Conservation (phyloP, 1,140 invertebrate species). For the Macrocentrus cingulum region DNA sequence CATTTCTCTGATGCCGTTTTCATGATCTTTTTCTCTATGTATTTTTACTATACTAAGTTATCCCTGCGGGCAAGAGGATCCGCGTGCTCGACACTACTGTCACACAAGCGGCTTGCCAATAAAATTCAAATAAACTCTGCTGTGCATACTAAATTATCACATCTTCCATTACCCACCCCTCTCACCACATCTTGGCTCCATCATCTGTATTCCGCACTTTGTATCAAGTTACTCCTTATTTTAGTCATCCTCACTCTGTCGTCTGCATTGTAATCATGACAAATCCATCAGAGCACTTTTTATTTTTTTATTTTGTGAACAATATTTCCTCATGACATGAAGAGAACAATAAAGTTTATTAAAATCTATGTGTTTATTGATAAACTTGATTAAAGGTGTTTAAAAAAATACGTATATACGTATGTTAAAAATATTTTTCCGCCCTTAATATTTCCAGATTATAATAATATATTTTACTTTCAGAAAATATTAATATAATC, state of each 20-base stretch:
- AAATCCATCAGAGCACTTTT: too few species aligned
- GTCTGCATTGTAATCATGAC: not conserved
- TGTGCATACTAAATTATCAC: conserved; percentile 61
- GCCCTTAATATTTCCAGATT: too few species aligned
- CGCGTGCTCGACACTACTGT: conserved; percentile 36
- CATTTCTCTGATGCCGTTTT: not conserved
- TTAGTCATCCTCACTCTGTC: not conserved
- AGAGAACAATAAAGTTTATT: too few species aligned
- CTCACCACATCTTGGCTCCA: conserved; percentile 18
- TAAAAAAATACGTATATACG: too few species aligned
- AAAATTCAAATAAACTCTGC: conserved; percentile 61
- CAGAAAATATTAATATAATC: too few species aligned
- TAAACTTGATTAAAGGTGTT: too few species aligned
- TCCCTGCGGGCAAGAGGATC: conserved; percentile 11
- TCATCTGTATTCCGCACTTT: not conserved
- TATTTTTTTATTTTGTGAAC: too few species aligned
- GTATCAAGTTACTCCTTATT: not conserved
- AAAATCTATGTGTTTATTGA: too few species aligned
- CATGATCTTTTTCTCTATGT: conserved; percentile 16
- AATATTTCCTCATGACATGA: too few species aligned
- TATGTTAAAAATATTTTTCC: too few species aligned
- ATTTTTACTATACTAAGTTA: conserved; percentile 13
- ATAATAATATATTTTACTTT: too few species aligned
- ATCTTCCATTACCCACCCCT: conserved; percentile 58
- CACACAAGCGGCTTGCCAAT: conserved; percentile 55